These are phyloP conservation scores for Tarsius wallacei DNA, from an alignment of 2,797 vertebrate genomes.

Conservation along the genomic window DNA sequence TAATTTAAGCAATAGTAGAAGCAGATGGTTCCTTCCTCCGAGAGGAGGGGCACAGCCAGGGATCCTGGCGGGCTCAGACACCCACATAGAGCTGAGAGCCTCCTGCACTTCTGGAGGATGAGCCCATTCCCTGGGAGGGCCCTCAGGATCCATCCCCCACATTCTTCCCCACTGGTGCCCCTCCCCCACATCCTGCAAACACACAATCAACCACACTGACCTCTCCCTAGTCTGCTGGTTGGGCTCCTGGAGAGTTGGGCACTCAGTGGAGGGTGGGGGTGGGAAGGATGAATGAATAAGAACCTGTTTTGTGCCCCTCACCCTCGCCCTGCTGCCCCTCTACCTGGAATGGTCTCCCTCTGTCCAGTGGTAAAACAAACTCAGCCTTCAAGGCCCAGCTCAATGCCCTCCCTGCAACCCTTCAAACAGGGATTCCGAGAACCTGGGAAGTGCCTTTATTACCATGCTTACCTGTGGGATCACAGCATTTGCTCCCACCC, in stretches of 20 bases:
- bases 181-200: not conserved
- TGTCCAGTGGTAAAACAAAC: not conserved
- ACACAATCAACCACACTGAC: no score
- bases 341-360: not conserved
- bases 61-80: not conserved
- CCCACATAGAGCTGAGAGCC: fast-evolving
- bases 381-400: not conserved
- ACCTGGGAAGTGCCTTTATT: not conserved
- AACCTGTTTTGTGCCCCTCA: not conserved
- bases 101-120: not conserved
- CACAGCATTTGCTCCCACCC: not conserved
- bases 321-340: not conserved
- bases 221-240: not conserved
- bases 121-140: not conserved
- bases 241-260: not conserved
- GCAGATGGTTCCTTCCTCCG: not conserved
- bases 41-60: not conserved
- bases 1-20: not conserved
- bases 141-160: not conserved
- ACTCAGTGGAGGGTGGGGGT: not conserved
- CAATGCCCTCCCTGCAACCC: not conserved
- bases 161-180: not conserved
- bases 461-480: fast-evolving
- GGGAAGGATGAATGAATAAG: not conserved
- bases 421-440: not conserved